Percentiles rank a stretch among this genome's conserved stretches.
phyloP scores from a whole-genome alignment of 2,888 invertebrate genomes.

The Reticulitermes lucifugus region DNA sequence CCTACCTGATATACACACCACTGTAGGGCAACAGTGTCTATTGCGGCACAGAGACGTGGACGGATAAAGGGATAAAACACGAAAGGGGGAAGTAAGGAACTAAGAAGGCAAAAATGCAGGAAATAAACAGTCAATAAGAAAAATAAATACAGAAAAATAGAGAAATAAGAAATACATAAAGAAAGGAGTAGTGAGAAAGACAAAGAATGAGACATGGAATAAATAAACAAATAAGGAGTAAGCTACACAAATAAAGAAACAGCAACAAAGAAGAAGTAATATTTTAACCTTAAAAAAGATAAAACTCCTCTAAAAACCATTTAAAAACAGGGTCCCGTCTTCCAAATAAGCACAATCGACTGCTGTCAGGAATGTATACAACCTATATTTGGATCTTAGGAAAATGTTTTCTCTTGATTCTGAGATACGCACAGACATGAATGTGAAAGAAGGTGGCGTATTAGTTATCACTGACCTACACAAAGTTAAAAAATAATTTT shows the following conservation, averaged over 20 bases:
- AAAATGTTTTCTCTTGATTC: no score
- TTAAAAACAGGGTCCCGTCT: no score
- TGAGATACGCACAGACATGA: no score
- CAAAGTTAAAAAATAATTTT: no score
- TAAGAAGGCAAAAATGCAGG: background rate
- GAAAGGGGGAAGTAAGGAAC: background rate
- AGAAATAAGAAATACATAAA: background rate
- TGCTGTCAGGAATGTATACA: no score
- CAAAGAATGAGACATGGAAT: background rate
- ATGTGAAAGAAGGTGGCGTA: no score
- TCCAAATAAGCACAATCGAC: no score
- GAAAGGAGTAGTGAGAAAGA: background rate
- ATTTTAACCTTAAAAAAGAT: no score
- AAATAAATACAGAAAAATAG: background rate
- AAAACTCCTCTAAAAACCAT: no score
- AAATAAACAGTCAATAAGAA: background rate
- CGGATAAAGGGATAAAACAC: background rate
- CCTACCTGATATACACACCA: background rate
- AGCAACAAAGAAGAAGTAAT: background rate
- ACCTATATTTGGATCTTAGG: no score
- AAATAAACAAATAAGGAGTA: background rate
- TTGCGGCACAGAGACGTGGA: background rate
- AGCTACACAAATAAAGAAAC: no score
- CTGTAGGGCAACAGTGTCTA: background rate
- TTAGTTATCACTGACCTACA: no score